Base-by-base conservation (phyloP, 2,888 invertebrate genomes). In the Polylopha cassiicola region DNA sequence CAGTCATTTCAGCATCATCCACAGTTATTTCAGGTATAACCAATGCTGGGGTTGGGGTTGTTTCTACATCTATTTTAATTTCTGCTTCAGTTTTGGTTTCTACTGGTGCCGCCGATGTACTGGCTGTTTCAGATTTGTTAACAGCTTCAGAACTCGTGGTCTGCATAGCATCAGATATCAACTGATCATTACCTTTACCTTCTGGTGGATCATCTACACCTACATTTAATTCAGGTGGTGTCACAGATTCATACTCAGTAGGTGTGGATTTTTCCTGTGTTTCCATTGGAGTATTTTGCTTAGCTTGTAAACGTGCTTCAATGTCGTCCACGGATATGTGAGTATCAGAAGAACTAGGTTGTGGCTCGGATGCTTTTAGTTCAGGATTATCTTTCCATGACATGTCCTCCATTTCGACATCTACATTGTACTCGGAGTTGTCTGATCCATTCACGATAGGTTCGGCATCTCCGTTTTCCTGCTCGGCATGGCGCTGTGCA, bases 381-480 rank as follows among this genome's bases (percentile, higher is more conserved):
- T 73, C 74, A 41, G 65, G 50, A 50, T 69, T 75, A 34, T 84
- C 81, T 47, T 85, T 86, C 80, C 85, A 84, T 10, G 86, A 74
- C 70, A 82, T 74, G 44, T 86, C 86, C 58, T 86, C 86, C 85
- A 85, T 86, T 61, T 86, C 86, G 61, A 82, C 86, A 61, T 76
- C 89, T 56, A 71, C 87, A 74, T 84, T 85, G 44, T 85, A 86
- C 34, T 86, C 86, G 0, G 85, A 85, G 56, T 79, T 86, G 46
- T 89, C 89, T 4, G 89, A 81, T 5, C 89, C 89, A 57, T 89
- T 89, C 1, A 89, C 85, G 44, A 89, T 76, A 20, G 87, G 85
- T 50, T 89, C 87, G 4, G 88, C 86, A 47, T 92, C 91, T 0
- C 90, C 90, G 68, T 91, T 91, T 64, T 91, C 89, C 7, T 89